Evolutionary conservation across 2,888 invertebrate genomes (phyloP).

Genomic region (Amblyjoppa proteus): DNA sequence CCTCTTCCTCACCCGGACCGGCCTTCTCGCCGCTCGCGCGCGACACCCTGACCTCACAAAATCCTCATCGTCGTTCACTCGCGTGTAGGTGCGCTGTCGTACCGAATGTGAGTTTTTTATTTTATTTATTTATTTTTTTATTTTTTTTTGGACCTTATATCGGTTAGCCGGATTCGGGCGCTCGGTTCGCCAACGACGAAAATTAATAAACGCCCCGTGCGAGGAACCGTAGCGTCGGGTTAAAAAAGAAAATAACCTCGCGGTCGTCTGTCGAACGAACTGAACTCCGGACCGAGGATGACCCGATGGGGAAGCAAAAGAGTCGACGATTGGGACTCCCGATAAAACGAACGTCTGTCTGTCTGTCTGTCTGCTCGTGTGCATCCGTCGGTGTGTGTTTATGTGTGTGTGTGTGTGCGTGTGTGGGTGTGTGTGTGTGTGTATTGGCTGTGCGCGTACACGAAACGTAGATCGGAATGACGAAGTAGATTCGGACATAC

Average conservation of each 20-base stretch:
- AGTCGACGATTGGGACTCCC: constrained; percentile 61
- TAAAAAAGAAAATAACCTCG: constrained; percentile 32
- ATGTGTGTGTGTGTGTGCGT: constrained; percentile 15
- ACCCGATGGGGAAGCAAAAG: constrained; percentile 59
- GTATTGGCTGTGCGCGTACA: constrained; percentile 9
- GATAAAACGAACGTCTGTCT: constrained; percentile 62
- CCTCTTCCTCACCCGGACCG: constrained; percentile 35
- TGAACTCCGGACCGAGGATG: constrained; percentile 55
- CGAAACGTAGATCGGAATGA: constrained; percentile 66
- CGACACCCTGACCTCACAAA: constrained; percentile 78
- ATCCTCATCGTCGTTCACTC: constrained; percentile 52
- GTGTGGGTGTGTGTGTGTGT: background rate
- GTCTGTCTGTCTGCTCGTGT: constrained; percentile 40
- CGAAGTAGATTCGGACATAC: constrained; percentile 66
- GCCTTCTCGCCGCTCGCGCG: constrained; percentile 72
- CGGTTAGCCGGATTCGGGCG: constrained; percentile 37
- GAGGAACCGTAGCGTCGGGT: constrained; percentile 28
- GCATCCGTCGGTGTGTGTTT: constrained; percentile 9
- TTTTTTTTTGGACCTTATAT: constrained; percentile 47
- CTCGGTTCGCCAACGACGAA: constrained; percentile 53
- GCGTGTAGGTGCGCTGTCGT: constrained; percentile 1
- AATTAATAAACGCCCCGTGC: constrained; percentile 67
- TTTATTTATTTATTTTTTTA: too few relatives aligned
- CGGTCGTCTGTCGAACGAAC: constrained; percentile 10
- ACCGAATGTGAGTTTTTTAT: background rate